Evolutionary conservation across 2,113 vertebrate species (phyloP).

Genomic region (Oriolus oriolus): DNA sequence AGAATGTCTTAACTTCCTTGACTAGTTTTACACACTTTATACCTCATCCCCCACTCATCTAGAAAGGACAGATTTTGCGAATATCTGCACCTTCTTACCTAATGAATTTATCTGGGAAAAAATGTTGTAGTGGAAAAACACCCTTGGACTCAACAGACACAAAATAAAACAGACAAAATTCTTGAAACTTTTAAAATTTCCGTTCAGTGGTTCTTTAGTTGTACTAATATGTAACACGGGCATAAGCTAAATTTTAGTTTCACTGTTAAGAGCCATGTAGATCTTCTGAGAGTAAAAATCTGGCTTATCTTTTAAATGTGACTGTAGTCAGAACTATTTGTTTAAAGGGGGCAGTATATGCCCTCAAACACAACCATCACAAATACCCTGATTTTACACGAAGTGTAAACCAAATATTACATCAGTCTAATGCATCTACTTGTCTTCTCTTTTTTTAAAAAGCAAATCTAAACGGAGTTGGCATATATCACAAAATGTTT

Average conservation of each 20-base stretch:
- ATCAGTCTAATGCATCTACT: background rate
- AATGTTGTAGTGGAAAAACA: background rate
- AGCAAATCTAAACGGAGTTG: constrained; percentile 29
- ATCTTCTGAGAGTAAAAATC: background rate
- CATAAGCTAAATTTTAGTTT: background rate
- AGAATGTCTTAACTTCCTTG: background rate
- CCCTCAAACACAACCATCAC: background rate
- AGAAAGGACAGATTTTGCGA: background rate
- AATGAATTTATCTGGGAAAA: background rate
- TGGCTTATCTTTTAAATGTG: background rate
- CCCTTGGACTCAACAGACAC: background rate
- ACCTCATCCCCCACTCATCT: background rate
- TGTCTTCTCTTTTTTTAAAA: background rate
- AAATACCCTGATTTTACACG: background rate
- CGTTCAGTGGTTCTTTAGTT: background rate
- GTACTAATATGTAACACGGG: background rate
- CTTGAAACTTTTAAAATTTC: background rate
- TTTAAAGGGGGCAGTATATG: background rate
- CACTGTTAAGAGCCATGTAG: background rate
- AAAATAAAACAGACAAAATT: background rate
- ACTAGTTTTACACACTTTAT: background rate
- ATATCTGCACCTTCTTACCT: background rate
- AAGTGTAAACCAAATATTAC: background rate
- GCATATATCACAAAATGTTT: constrained; percentile 33
- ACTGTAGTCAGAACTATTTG: background rate